These are phyloP conservation scores for Drosophila punjabiensis DNA, from an alignment of 1,140 invertebrate genomes.

Conservation along the genomic window DNA sequence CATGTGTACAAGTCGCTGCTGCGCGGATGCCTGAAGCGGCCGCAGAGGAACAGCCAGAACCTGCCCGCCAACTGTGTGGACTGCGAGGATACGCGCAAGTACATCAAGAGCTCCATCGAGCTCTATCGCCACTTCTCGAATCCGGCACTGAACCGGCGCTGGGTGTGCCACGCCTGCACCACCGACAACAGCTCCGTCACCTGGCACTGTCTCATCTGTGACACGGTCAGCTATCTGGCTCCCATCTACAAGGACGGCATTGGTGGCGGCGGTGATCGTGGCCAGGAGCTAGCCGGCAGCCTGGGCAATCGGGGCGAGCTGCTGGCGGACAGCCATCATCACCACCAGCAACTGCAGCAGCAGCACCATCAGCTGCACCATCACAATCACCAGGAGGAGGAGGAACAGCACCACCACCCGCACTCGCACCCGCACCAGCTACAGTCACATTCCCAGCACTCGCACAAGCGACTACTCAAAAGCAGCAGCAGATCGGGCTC, in stretches of 20 bases:
- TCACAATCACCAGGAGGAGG: constrained; percentile 17
- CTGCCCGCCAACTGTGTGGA: constrained; percentile 76
- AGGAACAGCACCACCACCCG: constrained; percentile 35
- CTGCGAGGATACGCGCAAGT: constrained; percentile 82
- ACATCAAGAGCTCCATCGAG: constrained; percentile 81
- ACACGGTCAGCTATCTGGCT: constrained; percentile 82
- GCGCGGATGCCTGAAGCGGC: constrained; percentile 78
- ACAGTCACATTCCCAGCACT: constrained; percentile 59
- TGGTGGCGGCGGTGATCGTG: constrained; percentile 10
- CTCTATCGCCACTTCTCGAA: constrained; percentile 82
- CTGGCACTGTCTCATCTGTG: constrained; percentile 84
- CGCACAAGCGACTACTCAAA: constrained; percentile 56
- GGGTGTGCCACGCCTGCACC: constrained; percentile 78
- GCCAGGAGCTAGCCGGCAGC: constrained; percentile 35
- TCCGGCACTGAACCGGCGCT: constrained; percentile 80
- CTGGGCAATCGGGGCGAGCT: constrained; percentile 18
- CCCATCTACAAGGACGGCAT: constrained; percentile 83
- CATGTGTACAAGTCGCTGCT: constrained; percentile 83
- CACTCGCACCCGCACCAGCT: constrained; percentile 26
- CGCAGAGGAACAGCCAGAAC: constrained; percentile 79
- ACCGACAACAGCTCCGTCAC: constrained; percentile 84
- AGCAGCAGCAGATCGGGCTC: constrained; percentile 26
- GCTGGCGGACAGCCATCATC: constrained; percentile 23
- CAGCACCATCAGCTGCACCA: constrained; percentile 19
- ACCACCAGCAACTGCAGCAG: constrained; percentile 35